Percentiles rank a stretch among this genome's conserved stretches.
Conservation (phyloP, 2,797 vertebrate genomes). For the Fistularia commersonii region DNA sequence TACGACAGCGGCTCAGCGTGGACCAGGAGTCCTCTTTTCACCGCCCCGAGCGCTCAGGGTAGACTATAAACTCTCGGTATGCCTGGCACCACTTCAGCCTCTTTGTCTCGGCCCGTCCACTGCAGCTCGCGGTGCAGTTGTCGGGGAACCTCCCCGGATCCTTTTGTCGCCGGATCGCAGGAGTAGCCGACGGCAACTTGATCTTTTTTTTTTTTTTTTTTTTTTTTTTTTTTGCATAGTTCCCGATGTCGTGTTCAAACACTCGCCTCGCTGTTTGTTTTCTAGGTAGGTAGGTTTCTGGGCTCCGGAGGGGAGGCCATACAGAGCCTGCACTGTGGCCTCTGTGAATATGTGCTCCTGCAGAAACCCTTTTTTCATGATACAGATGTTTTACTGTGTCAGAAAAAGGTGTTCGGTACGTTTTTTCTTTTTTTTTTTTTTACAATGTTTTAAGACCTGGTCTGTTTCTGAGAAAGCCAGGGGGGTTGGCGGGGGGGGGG, state of each 20-base stretch:
- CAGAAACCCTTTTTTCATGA: conserved; percentile 6
- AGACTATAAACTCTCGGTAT: conserved; percentile 70
- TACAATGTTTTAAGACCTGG: not conserved
- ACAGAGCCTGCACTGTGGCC: conserved; percentile 15
- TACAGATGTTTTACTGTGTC: conserved; percentile 9
- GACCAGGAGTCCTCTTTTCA: conserved; percentile 54
- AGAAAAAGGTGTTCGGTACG: not conserved
- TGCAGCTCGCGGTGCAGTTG: conserved; percentile 23
- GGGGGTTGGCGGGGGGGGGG: too few relatives aligned
- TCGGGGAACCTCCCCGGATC: conserved; percentile 44
- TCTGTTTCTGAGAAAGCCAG: not conserved
- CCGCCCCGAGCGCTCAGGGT: conserved; percentile 42
- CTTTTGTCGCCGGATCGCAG: conserved; percentile 58
- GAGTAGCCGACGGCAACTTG: conserved; percentile 32
- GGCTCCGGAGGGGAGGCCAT: conserved; percentile 9
- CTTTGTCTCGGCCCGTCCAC: conserved; percentile 55
- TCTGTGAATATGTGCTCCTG: conserved; percentile 2
- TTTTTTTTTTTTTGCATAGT: conserved; percentile 14
- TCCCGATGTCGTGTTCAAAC: conserved; percentile 27
- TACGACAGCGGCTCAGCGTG: conserved; percentile 41
- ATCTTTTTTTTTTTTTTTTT: too few relatives aligned
- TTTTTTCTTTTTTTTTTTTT: not conserved
- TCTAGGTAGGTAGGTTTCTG: conserved; percentile 6
- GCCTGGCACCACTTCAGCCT: conserved; percentile 56
- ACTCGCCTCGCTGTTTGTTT: conserved; percentile 20